phyloP scores from a whole-genome alignment of 2,888 invertebrate genomes.

The Bombyx huttoni region DNA sequence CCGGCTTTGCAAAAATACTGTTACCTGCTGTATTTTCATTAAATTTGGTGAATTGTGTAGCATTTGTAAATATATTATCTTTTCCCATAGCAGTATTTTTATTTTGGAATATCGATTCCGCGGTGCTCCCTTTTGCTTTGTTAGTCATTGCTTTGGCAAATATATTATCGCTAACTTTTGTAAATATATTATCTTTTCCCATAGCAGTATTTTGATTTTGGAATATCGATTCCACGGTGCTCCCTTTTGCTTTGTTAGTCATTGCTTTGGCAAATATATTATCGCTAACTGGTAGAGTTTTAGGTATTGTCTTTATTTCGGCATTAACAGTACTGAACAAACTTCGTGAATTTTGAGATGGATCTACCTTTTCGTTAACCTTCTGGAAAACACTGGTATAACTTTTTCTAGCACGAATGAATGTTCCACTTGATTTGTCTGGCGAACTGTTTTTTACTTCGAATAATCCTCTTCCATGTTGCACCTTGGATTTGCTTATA shows the following conservation, averaged over 20 bases:
- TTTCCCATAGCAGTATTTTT: constrained; percentile 7
- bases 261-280: constrained; percentile 13
- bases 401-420: neutral
- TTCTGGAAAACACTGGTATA: neutral
- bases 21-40: constrained; percentile 16
- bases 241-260: neutral
- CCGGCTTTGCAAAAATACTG: constrained; percentile 30
- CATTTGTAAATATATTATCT: neutral
- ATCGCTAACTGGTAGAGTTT: constrained; percentile 4
- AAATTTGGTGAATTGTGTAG: neutral
- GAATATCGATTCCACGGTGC: constrained; percentile 9
- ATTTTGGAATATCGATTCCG: constrained; percentile 13
- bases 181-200: neutral
- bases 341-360: neutral
- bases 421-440: too few species aligned
- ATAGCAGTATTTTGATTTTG: constrained; percentile 11
- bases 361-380: neutral
- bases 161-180: constrained; percentile 3
- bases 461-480: neutral
- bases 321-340: neutral
- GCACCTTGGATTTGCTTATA: constrained; percentile 13
- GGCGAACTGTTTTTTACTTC: too few species aligned
- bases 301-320: constrained; percentile 2
- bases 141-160: constrained; percentile 9
- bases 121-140: neutral